A percentile compares a stretch with the other conserved stretches of the same genome.
Conservation (phyloP, 2,888 invertebrate species). For the Polylopha cassiicola region DNA sequence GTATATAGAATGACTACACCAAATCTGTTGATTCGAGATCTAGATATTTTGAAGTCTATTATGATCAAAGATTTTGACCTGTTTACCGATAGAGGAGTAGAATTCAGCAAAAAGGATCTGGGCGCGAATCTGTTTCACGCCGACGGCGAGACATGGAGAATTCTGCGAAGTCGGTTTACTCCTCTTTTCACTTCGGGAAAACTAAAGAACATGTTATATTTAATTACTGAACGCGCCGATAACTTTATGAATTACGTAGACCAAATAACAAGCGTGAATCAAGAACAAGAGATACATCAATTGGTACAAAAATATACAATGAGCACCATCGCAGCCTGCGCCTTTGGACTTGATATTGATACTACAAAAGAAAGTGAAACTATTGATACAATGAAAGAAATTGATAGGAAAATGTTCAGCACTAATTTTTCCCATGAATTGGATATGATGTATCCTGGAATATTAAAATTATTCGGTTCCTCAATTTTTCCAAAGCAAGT, state of each 20-base stretch:
- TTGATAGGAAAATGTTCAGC: slow-evolving; percentile 26
- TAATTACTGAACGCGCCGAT: slow-evolving; percentile 40
- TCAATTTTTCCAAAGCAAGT: slow-evolving; percentile 8
- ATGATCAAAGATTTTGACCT: slow-evolving; percentile 50
- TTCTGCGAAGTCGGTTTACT: slow-evolving; percentile 41
- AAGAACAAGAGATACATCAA: slow-evolving; percentile 5
- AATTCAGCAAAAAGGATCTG: slow-evolving; percentile 41
- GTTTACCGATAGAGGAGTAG: slow-evolving; percentile 44
- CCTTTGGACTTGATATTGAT: slow-evolving; percentile 15
- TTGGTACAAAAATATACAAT: slow-evolving; percentile 5
- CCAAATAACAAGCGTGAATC: slow-evolving; percentile 19
- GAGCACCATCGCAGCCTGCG: slow-evolving; percentile 7
- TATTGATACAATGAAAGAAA: slow-evolving; percentile 30
- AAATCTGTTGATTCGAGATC: slow-evolving; percentile 39
- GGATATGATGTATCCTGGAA: slow-evolving; percentile 24
- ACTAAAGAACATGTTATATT: slow-evolving; percentile 49
- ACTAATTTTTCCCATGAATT: slow-evolving; percentile 32
- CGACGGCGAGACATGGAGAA: slow-evolving; percentile 44
- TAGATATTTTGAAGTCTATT: slow-evolving; percentile 46
- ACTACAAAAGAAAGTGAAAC: background rate
- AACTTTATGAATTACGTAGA: slow-evolving; percentile 34
- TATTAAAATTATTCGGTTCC: slow-evolving; percentile 1
- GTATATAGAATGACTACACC: slow-evolving; percentile 27
- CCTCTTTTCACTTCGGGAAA: slow-evolving; percentile 53
- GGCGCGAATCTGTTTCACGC: slow-evolving; percentile 47